phyloP scores from a whole-genome alignment of 92 coral and sea anemone species.

The Porites rus region DNA sequence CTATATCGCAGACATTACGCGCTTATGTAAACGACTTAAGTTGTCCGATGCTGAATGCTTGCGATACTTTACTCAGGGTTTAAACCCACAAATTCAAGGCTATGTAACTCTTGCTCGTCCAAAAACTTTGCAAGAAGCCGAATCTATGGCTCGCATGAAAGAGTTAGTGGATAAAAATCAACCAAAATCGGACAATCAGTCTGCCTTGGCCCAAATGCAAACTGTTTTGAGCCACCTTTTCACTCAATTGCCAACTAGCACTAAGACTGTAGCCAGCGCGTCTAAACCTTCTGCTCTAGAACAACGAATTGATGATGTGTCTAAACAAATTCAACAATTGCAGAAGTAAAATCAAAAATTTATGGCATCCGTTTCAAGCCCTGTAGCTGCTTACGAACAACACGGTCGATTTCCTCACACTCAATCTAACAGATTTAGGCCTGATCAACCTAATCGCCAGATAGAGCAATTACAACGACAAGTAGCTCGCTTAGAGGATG shows the following conservation, averaged over 20 bases:
- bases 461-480: neutral
- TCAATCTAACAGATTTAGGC: neutral
- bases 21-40: neutral
- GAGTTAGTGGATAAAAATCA: neutral
- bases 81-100: neutral
- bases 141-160: neutral
- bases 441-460: neutral
- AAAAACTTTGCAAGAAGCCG: neutral
- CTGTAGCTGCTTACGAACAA: neutral
- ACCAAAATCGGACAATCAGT: neutral
- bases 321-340: neutral
- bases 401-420: neutral
- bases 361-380: neutral
- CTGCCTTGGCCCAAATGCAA: neutral
- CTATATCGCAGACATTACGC: constrained; percentile 2
- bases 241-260: neutral
- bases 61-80: neutral
- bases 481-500: neutral
- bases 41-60: neutral
- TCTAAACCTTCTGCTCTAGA: neutral
- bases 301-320: neutral
- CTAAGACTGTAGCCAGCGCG: neutral
- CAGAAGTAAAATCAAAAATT: neutral
- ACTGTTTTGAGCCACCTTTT: neutral
- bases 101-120: neutral